A percentile compares a stretch with the other conserved stretches of the same genome.
Conservation (phyloP, 1,140 invertebrate species). For the Pantala flavescens region DNA sequence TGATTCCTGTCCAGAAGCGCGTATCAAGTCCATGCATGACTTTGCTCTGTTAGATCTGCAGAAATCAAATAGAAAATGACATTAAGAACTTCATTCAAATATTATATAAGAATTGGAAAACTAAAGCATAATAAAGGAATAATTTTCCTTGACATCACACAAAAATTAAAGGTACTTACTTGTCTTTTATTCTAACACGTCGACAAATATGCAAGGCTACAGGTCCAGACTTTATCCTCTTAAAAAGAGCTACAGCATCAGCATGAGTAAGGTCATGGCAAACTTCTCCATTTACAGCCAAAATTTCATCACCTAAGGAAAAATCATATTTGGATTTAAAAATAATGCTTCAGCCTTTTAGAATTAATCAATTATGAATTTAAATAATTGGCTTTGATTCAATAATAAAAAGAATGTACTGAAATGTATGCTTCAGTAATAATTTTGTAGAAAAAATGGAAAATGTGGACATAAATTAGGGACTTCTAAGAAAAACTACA, state of each 20-base stretch:
- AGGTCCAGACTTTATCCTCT: slow-evolving; percentile 59
- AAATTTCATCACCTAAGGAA: slow-evolving; percentile 63
- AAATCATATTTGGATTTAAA: slow-evolving; percentile 20
- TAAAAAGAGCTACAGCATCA: slow-evolving; percentile 67
- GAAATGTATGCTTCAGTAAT: too few species aligned
- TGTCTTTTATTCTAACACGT: slow-evolving; percentile 28
- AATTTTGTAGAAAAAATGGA: too few species aligned
- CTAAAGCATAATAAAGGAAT: neutral
- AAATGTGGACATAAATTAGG: too few species aligned
- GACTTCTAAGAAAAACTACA: too few species aligned
- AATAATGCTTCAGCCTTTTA: too few species aligned
- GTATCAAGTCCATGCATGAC: neutral
- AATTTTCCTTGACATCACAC: neutral
- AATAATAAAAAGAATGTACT: neutral
- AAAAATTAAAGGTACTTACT: neutral
- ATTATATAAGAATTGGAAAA: neutral
- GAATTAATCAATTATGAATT: neutral
- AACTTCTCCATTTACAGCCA: slow-evolving; percentile 60
- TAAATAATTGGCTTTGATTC: too few species aligned
- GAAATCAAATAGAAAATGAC: neutral
- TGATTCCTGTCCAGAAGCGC: neutral
- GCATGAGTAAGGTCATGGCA: slow-evolving; percentile 62
- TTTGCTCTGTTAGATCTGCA: neutral
- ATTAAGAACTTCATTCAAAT: neutral
- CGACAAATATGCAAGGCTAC: slow-evolving; percentile 56